Conservation (phyloP, 2,797 vertebrate genomes). For the Chelidonichthys spinosus region DNA sequence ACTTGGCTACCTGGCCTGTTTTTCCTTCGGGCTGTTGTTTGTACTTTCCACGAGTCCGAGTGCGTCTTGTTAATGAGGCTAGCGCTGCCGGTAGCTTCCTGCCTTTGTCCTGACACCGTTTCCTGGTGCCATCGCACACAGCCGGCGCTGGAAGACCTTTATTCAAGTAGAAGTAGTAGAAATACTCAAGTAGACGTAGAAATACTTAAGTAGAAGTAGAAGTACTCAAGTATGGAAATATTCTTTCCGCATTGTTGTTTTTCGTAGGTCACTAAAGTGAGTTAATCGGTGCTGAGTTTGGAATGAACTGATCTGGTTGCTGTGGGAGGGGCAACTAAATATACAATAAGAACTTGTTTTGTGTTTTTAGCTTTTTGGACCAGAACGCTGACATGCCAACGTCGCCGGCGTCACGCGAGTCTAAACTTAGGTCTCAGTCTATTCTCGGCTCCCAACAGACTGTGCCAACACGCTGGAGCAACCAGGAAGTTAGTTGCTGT, state of each 20-base stretch:
- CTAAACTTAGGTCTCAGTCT: constrained; percentile 36
- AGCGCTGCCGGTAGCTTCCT: constrained; percentile 76
- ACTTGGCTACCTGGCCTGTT: constrained; percentile 42
- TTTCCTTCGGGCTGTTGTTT: constrained; percentile 49
- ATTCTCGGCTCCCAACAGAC: constrained; percentile 61
- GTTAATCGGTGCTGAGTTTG: too few relatives aligned
- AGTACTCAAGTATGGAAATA: too few relatives aligned
- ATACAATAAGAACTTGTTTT: too few relatives aligned
- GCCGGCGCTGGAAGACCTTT: neutral
- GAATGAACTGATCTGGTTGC: too few relatives aligned
- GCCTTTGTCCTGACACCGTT: constrained; percentile 77
- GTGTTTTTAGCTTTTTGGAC: too few relatives aligned
- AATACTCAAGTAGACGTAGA: neutral
- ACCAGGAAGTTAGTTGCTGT: constrained; percentile 62
- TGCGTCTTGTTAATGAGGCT: constrained; percentile 64
- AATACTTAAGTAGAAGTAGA: neutral
- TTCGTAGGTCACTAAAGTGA: too few relatives aligned
- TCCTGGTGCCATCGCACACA: constrained; percentile 76
- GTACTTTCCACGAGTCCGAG: constrained; percentile 45
- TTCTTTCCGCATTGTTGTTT: too few relatives aligned
- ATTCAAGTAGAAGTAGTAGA: neutral
- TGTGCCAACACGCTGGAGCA: constrained; percentile 56
- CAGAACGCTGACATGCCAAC: too few relatives aligned
- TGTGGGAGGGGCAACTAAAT: too few relatives aligned
- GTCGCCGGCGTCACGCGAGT: too few relatives aligned